Evolutionary conservation across 2,888 invertebrate genomes (phyloP), one percentile per base, ranked within the genome.

Genomic region (Morpho achilles): DNA sequence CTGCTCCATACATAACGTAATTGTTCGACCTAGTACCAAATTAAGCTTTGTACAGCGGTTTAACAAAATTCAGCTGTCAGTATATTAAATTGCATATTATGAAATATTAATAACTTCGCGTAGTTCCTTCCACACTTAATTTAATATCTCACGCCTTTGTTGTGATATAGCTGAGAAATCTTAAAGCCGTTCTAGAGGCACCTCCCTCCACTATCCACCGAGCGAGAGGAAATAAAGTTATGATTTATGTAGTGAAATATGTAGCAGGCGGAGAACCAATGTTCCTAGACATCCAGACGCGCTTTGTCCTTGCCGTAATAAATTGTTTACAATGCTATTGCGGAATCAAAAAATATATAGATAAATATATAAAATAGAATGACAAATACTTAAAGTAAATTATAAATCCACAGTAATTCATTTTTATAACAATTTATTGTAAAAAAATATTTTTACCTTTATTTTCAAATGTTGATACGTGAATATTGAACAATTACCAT

Each of bases 141-240:
- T 89, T 82, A 86, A 88, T 88, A 84, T 83, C 68, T 67, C 70
- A 70, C 76, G 82, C 80, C 81, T 87, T 87, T 88, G 87, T 86
- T 76, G 86, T 75, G 88, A 82, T 73, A 72, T 70, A 75, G 74
- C 75, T 69, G 74, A 76, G 79, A 77, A 82, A 78, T 86, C 83
- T 87, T 84, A 84, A 84, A 84, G 80, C 81, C 77, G 77, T 84
- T 85, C 79, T 83, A 84, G 84, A 88, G 88, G 86, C 84, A 87
- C 82, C 84, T 85, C 77, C 71, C 72, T 73, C 70, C 74, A 73
- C 76, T 73, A 75, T 75, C 78, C 77, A 69, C 65, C 77, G 80
- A 87, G 78, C 82, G 83, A 85, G 84, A 87, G 88, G 88, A 87
- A 88, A 88, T 88, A 87, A 88, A 88, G 83, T 87, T 88, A 85